phyloP scores from a whole-genome alignment of 2,888 invertebrate species.

The Dryobota labecula region DNA sequence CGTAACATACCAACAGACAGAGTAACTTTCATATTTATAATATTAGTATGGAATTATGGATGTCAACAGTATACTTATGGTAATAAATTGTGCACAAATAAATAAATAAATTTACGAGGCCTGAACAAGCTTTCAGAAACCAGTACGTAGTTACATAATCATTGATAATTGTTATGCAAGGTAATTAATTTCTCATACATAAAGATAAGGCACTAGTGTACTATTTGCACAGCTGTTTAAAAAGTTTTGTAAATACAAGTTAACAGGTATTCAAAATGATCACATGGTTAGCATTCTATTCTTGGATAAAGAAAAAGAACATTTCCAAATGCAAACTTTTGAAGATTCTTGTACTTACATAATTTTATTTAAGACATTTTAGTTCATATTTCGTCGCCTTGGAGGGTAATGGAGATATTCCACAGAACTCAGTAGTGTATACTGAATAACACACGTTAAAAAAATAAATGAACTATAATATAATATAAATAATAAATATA shows the following conservation, averaged over 20 bases:
- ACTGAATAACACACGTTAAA: too few species aligned
- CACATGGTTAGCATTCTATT: background rate
- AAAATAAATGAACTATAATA: too few species aligned
- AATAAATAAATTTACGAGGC: background rate
- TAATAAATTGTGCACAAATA: too few species aligned
- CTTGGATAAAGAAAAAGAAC: background rate
- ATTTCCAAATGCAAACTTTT: background rate
- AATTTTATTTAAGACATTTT: background rate
- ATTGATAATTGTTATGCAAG: background rate
- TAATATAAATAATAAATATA: too few species aligned
- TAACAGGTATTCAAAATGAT: background rate
- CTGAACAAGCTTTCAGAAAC: background rate
- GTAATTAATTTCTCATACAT: conserved; percentile 32
- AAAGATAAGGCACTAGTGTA: background rate
- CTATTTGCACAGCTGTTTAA: conserved; percentile 30
- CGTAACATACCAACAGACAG: too few species aligned
- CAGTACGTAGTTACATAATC: conserved; percentile 13
- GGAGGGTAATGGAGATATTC: too few species aligned
- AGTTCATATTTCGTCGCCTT: conserved; percentile 1
- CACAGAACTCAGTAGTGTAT: too few species aligned
- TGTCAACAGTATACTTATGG: too few species aligned
- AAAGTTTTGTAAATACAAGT: background rate
- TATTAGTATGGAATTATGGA: too few species aligned
- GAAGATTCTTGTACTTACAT: background rate
- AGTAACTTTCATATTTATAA: too few species aligned